Evolutionary conservation across 2,113 vertebrate species (phyloP), one percentile per base, ranked within the genome.

Genomic region (Spilogale gracilis): DNA sequence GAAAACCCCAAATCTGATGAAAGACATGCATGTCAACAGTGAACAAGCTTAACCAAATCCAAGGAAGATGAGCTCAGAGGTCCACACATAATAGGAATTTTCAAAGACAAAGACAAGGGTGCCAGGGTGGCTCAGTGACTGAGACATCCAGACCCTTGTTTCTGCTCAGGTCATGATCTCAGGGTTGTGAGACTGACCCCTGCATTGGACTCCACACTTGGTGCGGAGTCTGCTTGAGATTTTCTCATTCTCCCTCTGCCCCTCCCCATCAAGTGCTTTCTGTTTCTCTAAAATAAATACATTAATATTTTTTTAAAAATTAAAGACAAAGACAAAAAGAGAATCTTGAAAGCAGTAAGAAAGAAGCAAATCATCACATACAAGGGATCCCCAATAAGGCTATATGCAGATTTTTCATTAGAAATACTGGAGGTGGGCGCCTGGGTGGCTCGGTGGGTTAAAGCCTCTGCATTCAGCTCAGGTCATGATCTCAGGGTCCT

Each of bases 201-300:
- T n/a, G 32, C 3, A 1, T 2, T 2, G 32, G 67, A 38, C 32
- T 4, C 67, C 16, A 9, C 16, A 1, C 32, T 69, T 17, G 3
- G 32, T 4, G 17, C 8, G 0, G 17, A 38, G 67, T 38, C 32
- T 20, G 32, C 67, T 2, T 38, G 32, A 9, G 17, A 69, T 4
- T 69, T 9, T 69, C 32, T 38, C 32, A 0, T 69, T 69, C 67
- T 69, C 67, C 32, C 32, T 20, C 32, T 1, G 16, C 17, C 17
- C 67, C 67, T 69, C 67, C 67, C 67, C 67, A 20, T 18, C 32
- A 9, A 0, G 3, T 20, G 8, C 63, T 32, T 13, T 60, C 58
- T 60, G 20, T 27, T 25, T 63, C 25, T 69, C 67, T 18, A 69
- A 69, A 32, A 38, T 38, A 69, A 69, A 69, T 69, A 18, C 18